Evolutionary conservation across 1,140 invertebrate species (phyloP).

Genomic region (Brachionus paranguensis): DNA sequence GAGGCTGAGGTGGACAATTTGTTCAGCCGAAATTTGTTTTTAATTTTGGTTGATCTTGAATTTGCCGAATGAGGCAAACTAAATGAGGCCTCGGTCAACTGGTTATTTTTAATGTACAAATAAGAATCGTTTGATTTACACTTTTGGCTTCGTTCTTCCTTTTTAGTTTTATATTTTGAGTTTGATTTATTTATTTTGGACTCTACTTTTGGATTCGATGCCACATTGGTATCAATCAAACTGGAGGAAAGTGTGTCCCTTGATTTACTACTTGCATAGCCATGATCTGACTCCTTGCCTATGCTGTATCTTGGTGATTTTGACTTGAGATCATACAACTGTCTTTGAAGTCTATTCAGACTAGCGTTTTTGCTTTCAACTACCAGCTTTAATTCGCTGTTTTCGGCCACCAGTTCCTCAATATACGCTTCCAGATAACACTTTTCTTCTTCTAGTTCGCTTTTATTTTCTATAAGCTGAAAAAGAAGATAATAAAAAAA

Average conservation of each 20-base stretch:
- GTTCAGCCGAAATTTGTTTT: neutral
- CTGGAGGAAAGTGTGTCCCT: slow-evolving; percentile 14
- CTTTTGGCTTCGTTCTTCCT: slow-evolving; percentile 25
- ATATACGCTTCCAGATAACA: neutral
- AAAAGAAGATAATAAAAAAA: neutral
- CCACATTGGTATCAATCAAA: slow-evolving; percentile 4
- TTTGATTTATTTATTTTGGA: neutral
- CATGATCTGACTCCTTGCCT: slow-evolving; percentile 24
- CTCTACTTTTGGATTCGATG: neutral
- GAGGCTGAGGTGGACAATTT: neutral
- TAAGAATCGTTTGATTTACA: slow-evolving; percentile 40
- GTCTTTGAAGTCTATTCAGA: neutral
- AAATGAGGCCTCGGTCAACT: neutral
- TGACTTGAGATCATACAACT: slow-evolving; percentile 7
- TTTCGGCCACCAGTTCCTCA: neutral
- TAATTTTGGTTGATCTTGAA: slow-evolving; percentile 11
- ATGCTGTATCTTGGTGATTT: slow-evolving; percentile 12
- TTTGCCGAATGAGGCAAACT: neutral
- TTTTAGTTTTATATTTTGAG: slow-evolving; percentile 15
- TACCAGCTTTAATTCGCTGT: neutral
- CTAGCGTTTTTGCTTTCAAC: slow-evolving; percentile 3
- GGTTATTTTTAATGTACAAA: slow-evolving; percentile 36
- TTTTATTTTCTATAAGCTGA: slow-evolving; percentile 24
- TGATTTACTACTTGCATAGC: slow-evolving; percentile 31
- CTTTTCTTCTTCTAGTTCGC: slow-evolving; percentile 7